Evolutionary conservation across 1,140 invertebrate genomes (phyloP), one percentile per base, ranked within the genome.

Genomic region (Zophobas morio): DNA sequence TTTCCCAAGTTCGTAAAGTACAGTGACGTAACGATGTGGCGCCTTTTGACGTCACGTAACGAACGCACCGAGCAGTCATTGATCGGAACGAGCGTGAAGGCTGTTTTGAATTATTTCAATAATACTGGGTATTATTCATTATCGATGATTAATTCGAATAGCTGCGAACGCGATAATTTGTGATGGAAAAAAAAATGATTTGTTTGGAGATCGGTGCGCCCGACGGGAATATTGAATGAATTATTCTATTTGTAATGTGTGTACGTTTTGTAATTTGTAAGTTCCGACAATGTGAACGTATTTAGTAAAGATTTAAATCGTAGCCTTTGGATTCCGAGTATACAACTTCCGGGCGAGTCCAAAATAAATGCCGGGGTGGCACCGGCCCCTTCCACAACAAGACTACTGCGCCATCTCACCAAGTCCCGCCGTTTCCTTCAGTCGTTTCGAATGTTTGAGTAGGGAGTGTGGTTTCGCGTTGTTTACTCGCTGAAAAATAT

Each of bases 401-500:
- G 49, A 70, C 56, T 2, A 72, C 53, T 54, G 77, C 75, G 71
- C 73, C 75, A 60, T 75, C 66, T 75, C 66, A 37, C 54, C 66
- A 70, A 54, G 76, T 72, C 49, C 60, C 79, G 63, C 76, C 70
- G 73, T 75, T 75, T 70, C 76, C 51, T 73, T 70, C 53, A 78
- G 75, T 60, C 72, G 77, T 72, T 63, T 80, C 78, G 78, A 60
- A 37, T 47, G 60, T 72, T 80, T 66, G 79, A 39, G 79, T 57
- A 32, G 46, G 70, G 66, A 76, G 35, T 66, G 36, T 54, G 32
- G 66, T 37, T 2, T 57, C 36, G 54, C 32, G 74, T 49, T 47
- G 8, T 75, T 66, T 70, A 33, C 35, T 51, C 20, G 20, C 20
- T 66, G 8, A 5, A 32, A 32, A 20, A 60, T 36, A 60, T 66